Evolutionary conservation across 2,888 invertebrate genomes (phyloP).

Genomic region (Ganaspis brasiliensis): DNA sequence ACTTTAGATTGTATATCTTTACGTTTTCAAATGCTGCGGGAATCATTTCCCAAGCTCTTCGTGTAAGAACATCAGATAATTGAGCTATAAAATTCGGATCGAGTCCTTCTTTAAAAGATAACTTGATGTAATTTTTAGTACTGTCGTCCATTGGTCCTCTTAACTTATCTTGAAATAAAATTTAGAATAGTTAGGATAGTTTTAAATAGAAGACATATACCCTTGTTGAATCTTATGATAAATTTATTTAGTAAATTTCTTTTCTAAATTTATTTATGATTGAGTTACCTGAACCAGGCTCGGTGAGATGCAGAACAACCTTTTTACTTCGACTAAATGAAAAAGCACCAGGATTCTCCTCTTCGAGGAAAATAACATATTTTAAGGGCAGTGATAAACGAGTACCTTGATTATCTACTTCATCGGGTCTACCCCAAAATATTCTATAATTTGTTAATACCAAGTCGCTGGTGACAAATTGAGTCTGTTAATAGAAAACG

Average conservation of each 20-base stretch:
- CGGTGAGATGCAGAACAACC: constrained; percentile 88
- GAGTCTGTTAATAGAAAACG: constrained; percentile 83
- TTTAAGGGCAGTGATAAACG: constrained; percentile 87
- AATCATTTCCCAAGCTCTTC: constrained; percentile 85
- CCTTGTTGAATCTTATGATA: too few relatives aligned
- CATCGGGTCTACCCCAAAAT: constrained; percentile 90
- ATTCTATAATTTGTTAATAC: constrained; percentile 92
- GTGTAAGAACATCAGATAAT: constrained; percentile 84
- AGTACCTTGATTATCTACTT: constrained; percentile 86
- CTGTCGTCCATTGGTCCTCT: constrained; percentile 90
- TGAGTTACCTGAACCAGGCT: constrained; percentile 83
- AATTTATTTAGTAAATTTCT: neutral
- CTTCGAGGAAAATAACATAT: constrained; percentile 89
- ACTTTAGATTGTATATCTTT: neutral
- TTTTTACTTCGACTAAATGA: constrained; percentile 91
- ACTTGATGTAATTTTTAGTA: constrained; percentile 88
- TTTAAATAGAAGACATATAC: too few relatives aligned
- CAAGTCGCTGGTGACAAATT: constrained; percentile 91
- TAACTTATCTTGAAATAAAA: constrained; percentile 82
- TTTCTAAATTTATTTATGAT: neutral
- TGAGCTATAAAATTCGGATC: constrained; percentile 85
- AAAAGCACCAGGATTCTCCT: constrained; percentile 90
- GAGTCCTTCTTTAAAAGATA: constrained; percentile 93
- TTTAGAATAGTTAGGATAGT: too few relatives aligned
- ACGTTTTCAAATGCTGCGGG: constrained; percentile 59